Evolutionary conservation across 2,888 invertebrate species (phyloP).

Genomic region (Cheilosia vernalis): DNA sequence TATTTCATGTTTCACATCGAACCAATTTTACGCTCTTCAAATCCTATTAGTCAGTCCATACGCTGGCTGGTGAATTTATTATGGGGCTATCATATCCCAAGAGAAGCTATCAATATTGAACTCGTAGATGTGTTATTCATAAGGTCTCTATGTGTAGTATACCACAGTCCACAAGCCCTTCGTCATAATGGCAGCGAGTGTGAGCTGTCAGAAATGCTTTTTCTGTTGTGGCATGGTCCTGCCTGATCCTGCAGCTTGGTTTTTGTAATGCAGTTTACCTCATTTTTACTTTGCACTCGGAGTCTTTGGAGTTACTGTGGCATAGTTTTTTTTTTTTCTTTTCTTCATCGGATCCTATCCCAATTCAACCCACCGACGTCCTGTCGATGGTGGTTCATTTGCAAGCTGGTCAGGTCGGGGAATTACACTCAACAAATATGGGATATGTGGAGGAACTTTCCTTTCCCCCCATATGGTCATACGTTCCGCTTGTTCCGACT

Average conservation of each 20-base stretch:
- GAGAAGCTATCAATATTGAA: constrained; percentile 76
- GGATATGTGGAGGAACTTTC: constrained; percentile 51
- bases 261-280: constrained; percentile 62
- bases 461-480: constrained; percentile 43
- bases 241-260: constrained; percentile 46
- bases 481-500: constrained; percentile 34
- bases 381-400: constrained; percentile 22
- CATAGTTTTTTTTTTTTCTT: constrained; percentile 35
- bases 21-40: constrained; percentile 84
- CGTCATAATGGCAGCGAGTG: constrained; percentile 49
- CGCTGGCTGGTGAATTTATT: constrained; percentile 75
- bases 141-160: constrained; percentile 18
- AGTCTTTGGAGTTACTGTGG: constrained; percentile 51
- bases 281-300: constrained; percentile 17
- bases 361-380: constrained; percentile 4
- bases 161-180: constrained; percentile 6
- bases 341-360: constrained; percentile 35
- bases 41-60: constrained; percentile 84
- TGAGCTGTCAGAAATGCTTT: constrained; percentile 59
- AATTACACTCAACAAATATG: constrained; percentile 68
- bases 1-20: constrained; percentile 84
- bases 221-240: constrained; percentile 33
- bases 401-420: constrained; percentile 58
- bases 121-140: constrained; percentile 72
- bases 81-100: constrained; percentile 74